Evolutionary conservation across 2,113 vertebrate species (phyloP), one percentile per base, ranked within the genome.

Genomic region (Kryptolebias marmoratus): DNA sequence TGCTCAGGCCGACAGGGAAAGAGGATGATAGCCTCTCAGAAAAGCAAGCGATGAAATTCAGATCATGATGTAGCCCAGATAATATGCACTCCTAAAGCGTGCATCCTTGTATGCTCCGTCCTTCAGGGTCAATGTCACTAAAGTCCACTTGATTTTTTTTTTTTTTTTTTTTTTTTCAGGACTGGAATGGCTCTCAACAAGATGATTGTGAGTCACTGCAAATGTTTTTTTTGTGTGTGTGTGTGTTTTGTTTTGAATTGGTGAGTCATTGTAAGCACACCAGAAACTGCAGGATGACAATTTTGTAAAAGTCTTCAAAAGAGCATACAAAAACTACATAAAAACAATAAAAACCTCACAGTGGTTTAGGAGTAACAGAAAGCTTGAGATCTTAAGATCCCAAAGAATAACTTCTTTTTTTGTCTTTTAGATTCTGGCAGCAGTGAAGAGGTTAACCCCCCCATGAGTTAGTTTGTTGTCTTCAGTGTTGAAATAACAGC

Each of bases 141-240:
- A 62, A 71, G 48, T 70, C 53, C 58, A 71, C 65, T 68, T 56
- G 60, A 61, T 9, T 48, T 36, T 75, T 69, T 31, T n/a, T 14
- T 48, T 49, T 49, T 3, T 28, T 4, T 48, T 50, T n/a, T 11
- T 31, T 54, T 67, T 67, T 31, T 48, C 69, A 45, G 65, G 59
- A 55, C 36, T 36, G 14, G 32, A 49, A 66, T 8, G 5, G 15
- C 4, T 70, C 42, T 10, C 22, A 15, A 15, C 30, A 5, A 59
- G 48, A 54, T 52, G 48, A 5, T n/a, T 11, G 59, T 13, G 39
- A 52, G 59, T 75, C 42, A 68, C 56, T n/a, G 5, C 57, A 44
- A 59, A 59, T 11, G 22, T 22, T 22, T 22, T 22, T 22, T 22
- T 22, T 22, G 0, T 22, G 22, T 22, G 22, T 22, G 22, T 22